Evolutionary conservation across 2,888 invertebrate genomes (phyloP), one percentile per base, ranked within the genome.

Genomic region (Cistogaster globosa): DNA sequence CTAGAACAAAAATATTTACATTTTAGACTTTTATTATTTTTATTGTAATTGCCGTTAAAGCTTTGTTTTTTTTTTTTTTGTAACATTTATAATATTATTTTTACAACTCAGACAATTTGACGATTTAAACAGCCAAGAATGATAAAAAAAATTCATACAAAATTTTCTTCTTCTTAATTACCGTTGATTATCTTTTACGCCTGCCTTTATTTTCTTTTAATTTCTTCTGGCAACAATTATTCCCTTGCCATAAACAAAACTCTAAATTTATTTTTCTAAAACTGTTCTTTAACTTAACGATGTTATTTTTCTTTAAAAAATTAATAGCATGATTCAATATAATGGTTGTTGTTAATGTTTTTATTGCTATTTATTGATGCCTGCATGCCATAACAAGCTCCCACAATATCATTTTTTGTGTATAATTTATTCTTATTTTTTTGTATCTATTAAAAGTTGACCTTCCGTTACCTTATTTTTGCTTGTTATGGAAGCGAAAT

Each of bases 401-500:
- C 81, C 68, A 69, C 75, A 75, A 69, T 45, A 58, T 51, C 14
- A 32, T n/a, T 26, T 14, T 36, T 38, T 4, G 4, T 38, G 3
- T 6, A n/a, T 51, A 20, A 32, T 48, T 42, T 42, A 5, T 26
- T 53, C 14, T 62, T 62, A 3, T 20, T 58, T 74, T 32, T 68
- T 65, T 62, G 8, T 63, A 36, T 60, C 20, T 53, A 36, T 69
- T 75, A 22, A 32, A 60, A 72, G 16, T 67, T 84, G 80, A 84
- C 84, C 84, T 84, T 80, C 84, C 77, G 76, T 74, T 77, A 84
- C 80, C 84, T 76, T 68, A 32, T 81, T 76, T 69, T 1, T 45
- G 60, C 32, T 55, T 62, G 55, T 14, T 53, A 60, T 53, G 18
- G 51, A 51, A 26, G 58, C n/a, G 53, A 26, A 51, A 11, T n/a